phyloP scores from a whole-genome alignment of 2,888 invertebrate species.

The Lepetodrilus schrolli region DNA sequence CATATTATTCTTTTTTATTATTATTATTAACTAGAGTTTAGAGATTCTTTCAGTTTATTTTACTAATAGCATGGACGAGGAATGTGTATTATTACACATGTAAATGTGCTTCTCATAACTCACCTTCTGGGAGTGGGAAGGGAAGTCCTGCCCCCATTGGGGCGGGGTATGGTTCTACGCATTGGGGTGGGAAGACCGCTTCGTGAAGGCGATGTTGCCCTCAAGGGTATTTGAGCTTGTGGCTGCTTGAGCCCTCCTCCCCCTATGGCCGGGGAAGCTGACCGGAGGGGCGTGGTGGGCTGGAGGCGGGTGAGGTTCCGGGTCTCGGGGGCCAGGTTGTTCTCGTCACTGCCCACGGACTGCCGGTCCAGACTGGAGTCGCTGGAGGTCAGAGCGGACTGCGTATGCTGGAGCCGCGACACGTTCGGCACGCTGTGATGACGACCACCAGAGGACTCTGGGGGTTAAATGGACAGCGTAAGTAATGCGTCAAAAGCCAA shows the following conservation, averaged over 20 bases:
- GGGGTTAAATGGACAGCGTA: too few relatives aligned
- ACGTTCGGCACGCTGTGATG: constrained; percentile 67
- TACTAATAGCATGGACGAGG: too few relatives aligned
- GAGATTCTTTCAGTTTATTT: too few relatives aligned
- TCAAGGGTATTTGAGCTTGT: constrained; percentile 38
- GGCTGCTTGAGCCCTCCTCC: constrained; percentile 51
- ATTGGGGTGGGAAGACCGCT: constrained; percentile 65
- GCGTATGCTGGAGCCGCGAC: constrained; percentile 54
- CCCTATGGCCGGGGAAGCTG: constrained; percentile 44
- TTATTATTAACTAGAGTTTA: too few relatives aligned
- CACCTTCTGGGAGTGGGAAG: constrained; percentile 62
- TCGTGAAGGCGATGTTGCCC: constrained; percentile 61
- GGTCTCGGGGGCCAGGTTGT: constrained; percentile 48
- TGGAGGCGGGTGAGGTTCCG: constrained; percentile 44
- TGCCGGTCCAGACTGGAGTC: constrained; percentile 65
- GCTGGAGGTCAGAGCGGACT: constrained; percentile 58
- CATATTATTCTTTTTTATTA: too few relatives aligned
- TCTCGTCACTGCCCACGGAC: constrained; percentile 55
- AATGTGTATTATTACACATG: too few relatives aligned
- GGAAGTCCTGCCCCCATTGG: constrained; percentile 49
- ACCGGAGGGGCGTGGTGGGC: constrained; percentile 40
- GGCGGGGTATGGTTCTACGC: constrained; percentile 60
- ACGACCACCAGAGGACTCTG: constrained; percentile 53
- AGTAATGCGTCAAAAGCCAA: too few relatives aligned
- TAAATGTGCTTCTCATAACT: too few relatives aligned